Evolutionary conservation across 2,797 vertebrate species (phyloP).

Genomic region (Taeniopygia guttata): DNA sequence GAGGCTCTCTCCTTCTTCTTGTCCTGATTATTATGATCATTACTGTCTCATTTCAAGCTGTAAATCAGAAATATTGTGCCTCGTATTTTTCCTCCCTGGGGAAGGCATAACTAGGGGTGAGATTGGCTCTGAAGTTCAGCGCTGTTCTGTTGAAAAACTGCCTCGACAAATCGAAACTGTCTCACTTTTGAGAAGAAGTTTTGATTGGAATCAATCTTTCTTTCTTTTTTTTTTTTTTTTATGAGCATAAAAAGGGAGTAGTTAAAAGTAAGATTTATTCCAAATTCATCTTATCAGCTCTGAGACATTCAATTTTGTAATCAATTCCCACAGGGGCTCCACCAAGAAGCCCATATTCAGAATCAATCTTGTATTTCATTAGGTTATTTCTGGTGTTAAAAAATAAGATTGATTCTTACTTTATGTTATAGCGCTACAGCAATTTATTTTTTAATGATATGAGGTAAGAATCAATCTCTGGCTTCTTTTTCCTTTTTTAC

Average conservation of each 20-base stretch:
- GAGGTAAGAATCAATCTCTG: constrained; percentile 74
- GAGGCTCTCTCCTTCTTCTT: constrained; percentile 62
- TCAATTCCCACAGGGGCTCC: constrained; percentile 71
- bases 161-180: constrained; percentile 65
- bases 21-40: constrained; percentile 68
- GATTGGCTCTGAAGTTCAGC: constrained; percentile 64
- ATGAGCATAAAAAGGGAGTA: constrained; percentile 70
- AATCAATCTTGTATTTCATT: constrained; percentile 77
- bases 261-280: constrained; percentile 77
- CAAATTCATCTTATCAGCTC: constrained; percentile 75
- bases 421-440: constrained; percentile 72
- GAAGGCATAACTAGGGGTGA: constrained; percentile 37
- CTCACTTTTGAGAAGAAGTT: constrained; percentile 67
- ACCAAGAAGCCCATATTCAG: constrained; percentile 72
- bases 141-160: constrained; percentile 61
- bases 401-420: constrained; percentile 77
- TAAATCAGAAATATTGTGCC: constrained; percentile 72
- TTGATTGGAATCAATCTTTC: constrained; percentile 74
- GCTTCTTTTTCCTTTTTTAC: background rate
- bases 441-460: constrained; percentile 78
- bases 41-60: constrained; percentile 65
- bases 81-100: constrained; percentile 51
- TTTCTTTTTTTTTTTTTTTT: constrained; percentile 61
- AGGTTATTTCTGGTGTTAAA: constrained; percentile 76
- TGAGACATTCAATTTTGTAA: constrained; percentile 74